Base-by-base conservation (phyloP, 2,113 vertebrate species). In the Crypturellus undulatus region DNA sequence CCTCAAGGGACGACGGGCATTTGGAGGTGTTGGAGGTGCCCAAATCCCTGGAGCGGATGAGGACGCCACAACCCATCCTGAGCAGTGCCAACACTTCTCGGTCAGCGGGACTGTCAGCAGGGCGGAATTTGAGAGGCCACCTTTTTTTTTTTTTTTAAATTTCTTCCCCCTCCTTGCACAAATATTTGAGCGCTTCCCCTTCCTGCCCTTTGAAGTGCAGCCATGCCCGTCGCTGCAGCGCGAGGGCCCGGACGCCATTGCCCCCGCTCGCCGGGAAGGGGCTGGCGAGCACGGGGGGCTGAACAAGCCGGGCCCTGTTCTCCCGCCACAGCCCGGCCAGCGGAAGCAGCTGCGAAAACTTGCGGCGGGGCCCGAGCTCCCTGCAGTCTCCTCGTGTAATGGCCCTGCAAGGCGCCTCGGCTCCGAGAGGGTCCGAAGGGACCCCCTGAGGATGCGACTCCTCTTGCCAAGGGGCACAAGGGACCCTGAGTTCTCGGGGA, bases 241-340 rank as follows among this genome's bases (percentile, higher is more conserved):
- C 24, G 59, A 30, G 25, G 40, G 49, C 22, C 40, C 36, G 26
- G 81, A 20, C n/a, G 7, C 56, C 64, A 30, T 79, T 26, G 40
- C 30, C 56, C 51, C 88, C 7, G 3, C 88, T 89, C 9, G 1
- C 79, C 40, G 59, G 49, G 40, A 51, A 38, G n/a, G 49, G 77
- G 75, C 45, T 69, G 51, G 36, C 28, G n/a, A 82, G 42, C 69
- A 43, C 14, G 19, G 72, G 62, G 71, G 52, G 36, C 84, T 4
- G 90, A 98, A 98, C 97, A 97, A 98, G 96, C 71, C 76, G 24
- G 36, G 93, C 87, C 93, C 96, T 97, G 97, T 97, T 97, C 95
- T 94, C 69, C 38, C 14, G 9, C 83, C 25, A 14, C 21, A n/a
- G 64, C 65, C 2, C 1, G 87, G 92, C 95, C 76, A 89, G 85